Evolutionary conservation across 1,140 invertebrate genomes (phyloP), one percentile per base, ranked within the genome.

Genomic region (Cephus cinctus): DNA sequence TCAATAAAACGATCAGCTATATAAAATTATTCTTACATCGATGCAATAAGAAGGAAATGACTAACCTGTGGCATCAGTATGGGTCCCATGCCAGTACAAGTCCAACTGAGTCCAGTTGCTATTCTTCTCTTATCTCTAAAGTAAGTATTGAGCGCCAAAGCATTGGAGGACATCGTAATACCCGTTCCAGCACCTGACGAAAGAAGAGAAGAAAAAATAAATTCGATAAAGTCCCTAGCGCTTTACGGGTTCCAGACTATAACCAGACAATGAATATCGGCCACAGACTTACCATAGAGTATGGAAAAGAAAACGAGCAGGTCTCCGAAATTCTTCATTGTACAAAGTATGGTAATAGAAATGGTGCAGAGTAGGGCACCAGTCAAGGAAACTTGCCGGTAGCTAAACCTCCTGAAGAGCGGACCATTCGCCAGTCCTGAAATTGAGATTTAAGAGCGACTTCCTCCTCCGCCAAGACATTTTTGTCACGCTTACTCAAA

Each of bases 351-450:
- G 6, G 47, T 44, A 4, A 56, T 50, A 0, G 58, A 54, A 0
- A 45, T 9, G 16, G 56, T 8, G 78, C 76, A 25, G 4, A 85
- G 59, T 3, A 81, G 50, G 1, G 81, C 67, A 16, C 83, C 83
- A 9, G 75, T 65, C 18, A 86, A 61, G 4, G 79, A 82, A 5
- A 85, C 80, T 75, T 85, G 81, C 21, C 85, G 76, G 48, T 81
- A 86, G 11, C 81, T 80, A 45, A 83, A 85, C 38, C 70, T 78
- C 57, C 80, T 78, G 54, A 86, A 83, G 34, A 86, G 67, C 27
- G 84, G 83, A 2, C 85, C 84, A 67, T 85, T 86, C 3, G 82
- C 62, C 31, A 87, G 64, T 38, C 84, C 83, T 85, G 69, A 56
- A 73, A 79, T 40, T n/a, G 8, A n/a, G 5, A 42, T 32, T 16